These are phyloP conservation scores for Aproaerema taeniolella DNA, from an alignment of 2,888 invertebrate genomes.

Conservation along the genomic window DNA sequence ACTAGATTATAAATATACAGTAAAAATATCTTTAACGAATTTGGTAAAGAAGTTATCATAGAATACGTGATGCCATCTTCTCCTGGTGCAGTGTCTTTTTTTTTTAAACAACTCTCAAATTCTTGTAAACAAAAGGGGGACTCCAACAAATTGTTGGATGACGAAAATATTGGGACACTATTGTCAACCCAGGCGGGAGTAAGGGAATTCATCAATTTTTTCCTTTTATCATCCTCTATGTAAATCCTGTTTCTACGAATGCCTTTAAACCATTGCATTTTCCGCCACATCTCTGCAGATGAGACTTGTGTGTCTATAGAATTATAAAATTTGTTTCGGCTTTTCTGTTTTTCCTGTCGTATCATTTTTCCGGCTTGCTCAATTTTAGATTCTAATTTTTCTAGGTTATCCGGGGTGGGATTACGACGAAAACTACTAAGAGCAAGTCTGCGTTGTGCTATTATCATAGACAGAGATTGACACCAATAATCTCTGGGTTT, in stretches of 20 bases:
- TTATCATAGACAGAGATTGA: not conserved
- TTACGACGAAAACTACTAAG: not conserved
- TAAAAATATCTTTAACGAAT: conserved; percentile 10
- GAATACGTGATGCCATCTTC: conserved; percentile 14
- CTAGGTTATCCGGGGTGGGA: not conserved
- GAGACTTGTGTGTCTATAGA: not conserved
- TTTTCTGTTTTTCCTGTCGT: not conserved
- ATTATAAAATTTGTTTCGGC: not conserved
- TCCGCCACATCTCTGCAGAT: not conserved
- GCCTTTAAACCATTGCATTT: not conserved
- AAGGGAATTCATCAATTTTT: conserved; percentile 4
- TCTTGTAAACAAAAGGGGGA: not conserved
- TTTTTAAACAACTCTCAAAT: conserved; percentile 7
- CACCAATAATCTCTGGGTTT: not conserved
- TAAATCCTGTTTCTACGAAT: not conserved
- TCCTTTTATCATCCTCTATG: conserved; percentile 2
- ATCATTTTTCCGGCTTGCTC: not conserved
- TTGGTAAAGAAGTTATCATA: conserved; percentile 16
- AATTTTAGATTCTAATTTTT: not conserved
- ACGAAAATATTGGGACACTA: conserved; percentile 1
- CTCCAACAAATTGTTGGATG: conserved; percentile 4
- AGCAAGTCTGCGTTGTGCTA: not conserved
- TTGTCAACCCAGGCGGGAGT: conserved; percentile 8
- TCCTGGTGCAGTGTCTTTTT: conserved; percentile 16
- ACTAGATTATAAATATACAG: conserved; percentile 12